Evolutionary conservation across 2,113 vertebrate genomes (phyloP).

Genomic region (Lagenorhynchus albirostris): DNA sequence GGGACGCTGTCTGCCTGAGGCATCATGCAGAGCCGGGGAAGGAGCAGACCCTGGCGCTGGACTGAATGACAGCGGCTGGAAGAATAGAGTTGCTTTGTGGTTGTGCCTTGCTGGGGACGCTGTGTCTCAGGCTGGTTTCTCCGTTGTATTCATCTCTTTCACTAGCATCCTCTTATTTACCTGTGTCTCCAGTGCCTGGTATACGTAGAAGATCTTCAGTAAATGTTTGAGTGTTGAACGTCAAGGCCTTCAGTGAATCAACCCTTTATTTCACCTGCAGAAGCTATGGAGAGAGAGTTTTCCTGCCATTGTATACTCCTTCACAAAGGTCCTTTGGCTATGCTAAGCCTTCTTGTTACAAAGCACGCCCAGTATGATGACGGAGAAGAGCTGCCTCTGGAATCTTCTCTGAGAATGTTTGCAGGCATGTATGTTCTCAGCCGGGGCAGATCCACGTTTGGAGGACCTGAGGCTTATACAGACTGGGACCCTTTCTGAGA

Average conservation of each 20-base stretch:
- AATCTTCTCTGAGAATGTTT: conserved; percentile 29
- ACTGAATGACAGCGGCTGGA: not conserved
- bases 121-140: not conserved
- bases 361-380: not conserved
- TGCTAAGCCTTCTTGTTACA: not conserved
- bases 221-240: not conserved
- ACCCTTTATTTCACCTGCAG: not conserved
- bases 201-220: not conserved
- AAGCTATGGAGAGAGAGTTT: not conserved
- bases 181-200: not conserved
- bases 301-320: not conserved
- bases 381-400: not conserved
- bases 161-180: not conserved
- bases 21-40: not conserved
- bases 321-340: not conserved
- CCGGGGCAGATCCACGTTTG: not conserved
- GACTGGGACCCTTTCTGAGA: not conserved
- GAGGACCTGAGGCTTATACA: not conserved
- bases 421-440: not conserved
- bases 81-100: not conserved
- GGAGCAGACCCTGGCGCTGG: not conserved
- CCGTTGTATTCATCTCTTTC: not conserved
- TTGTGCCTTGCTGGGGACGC: too few species aligned
- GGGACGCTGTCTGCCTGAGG: not conserved
- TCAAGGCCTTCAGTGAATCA: not conserved